Evolutionary conservation across 2,113 vertebrate genomes (phyloP).

Genomic region (Sula dactylatra): DNA sequence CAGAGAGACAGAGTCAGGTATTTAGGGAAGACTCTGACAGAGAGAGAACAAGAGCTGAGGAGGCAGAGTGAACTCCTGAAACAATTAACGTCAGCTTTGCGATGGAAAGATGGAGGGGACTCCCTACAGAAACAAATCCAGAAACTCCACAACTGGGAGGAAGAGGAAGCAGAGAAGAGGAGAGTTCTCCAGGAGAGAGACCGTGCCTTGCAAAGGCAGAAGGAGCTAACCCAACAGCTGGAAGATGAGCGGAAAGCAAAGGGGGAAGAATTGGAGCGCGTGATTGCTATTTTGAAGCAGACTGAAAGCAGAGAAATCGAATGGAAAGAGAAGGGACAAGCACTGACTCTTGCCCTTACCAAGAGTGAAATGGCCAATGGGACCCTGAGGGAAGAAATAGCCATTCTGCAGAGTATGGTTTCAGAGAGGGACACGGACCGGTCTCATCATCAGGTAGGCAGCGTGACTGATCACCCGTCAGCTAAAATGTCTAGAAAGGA

Average conservation of each 20-base stretch:
- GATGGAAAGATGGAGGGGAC: background rate
- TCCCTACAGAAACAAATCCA: background rate
- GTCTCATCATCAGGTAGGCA: constrained; percentile 61
- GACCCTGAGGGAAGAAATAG: constrained; percentile 50
- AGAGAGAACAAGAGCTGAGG: constrained; percentile 24
- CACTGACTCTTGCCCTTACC: constrained; percentile 44
- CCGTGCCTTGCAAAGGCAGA: background rate
- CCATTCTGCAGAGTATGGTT: constrained; percentile 54
- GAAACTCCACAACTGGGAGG: constrained; percentile 11
- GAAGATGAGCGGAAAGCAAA: constrained; percentile 22
- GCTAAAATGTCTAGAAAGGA: accelerated
- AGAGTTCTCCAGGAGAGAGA: background rate
- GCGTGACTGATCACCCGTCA: background rate
- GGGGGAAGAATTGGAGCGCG: constrained; percentile 25
- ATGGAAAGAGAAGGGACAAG: constrained; percentile 68
- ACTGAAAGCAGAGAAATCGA: constrained; percentile 67
- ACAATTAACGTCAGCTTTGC: constrained; percentile 14
- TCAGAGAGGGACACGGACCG: constrained; percentile 63
- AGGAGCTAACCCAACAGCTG: background rate
- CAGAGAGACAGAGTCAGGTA: background rate
- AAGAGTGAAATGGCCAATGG: constrained; percentile 52
- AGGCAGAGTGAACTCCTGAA: constrained; percentile 24
- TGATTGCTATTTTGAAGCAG: constrained; percentile 46
- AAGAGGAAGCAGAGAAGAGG: background rate
- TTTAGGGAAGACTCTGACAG: constrained; percentile 32